phyloP scores from a whole-genome alignment of 37 sponge, comb jelly and placozoan genomes.

The Aphrocallistes beatrix region DNA sequence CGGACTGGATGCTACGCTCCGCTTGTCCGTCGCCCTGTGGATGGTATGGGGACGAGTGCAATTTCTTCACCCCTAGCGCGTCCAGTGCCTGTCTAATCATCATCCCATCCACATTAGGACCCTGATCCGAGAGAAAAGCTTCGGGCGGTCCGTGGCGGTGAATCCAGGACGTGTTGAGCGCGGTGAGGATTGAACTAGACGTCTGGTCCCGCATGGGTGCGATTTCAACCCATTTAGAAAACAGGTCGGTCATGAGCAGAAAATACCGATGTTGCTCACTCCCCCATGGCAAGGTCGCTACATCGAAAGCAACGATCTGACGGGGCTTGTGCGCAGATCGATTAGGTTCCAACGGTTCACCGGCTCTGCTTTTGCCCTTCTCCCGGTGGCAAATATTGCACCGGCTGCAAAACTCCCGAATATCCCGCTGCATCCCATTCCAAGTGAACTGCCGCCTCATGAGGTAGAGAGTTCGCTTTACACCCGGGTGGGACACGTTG shows the following conservation, averaged over 20 bases:
- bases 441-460: background rate
- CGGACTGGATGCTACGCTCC: background rate
- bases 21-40: background rate
- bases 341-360: background rate
- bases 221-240: background rate
- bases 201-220: background rate
- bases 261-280: background rate
- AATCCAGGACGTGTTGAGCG: background rate
- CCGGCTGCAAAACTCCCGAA: background rate
- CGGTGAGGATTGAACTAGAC: too few species aligned
- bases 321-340: background rate
- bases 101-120: background rate
- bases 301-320: background rate
- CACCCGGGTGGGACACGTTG: background rate
- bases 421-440: background rate
- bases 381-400: background rate
- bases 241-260: background rate
- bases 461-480: background rate
- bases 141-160: background rate
- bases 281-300: background rate
- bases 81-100: background rate
- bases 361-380: background rate
- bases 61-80: background rate
- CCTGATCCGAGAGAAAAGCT: background rate
- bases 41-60: background rate